Evolutionary conservation across 1,140 invertebrate genomes (phyloP), one percentile per base, ranked within the genome.

Genomic region (Anoplophora glabripennis): DNA sequence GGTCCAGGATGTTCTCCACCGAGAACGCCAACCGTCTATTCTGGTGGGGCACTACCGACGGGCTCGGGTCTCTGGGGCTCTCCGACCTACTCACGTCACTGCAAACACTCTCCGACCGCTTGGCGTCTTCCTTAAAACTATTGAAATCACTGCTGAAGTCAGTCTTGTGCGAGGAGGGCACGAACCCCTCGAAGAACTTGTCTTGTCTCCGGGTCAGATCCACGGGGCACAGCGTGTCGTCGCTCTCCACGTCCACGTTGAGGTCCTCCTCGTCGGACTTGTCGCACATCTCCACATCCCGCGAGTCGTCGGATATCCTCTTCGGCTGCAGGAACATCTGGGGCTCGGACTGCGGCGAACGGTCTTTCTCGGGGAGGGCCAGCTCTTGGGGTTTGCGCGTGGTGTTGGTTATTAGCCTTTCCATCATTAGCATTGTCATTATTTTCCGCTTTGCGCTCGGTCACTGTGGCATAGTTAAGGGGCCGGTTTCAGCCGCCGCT

Each of bases 1-100:
- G 92, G 73, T 94, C 91, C 34, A 95, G 77, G 54, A 95, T 94
- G 73, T 95, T 94, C 76, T 94, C 92, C 4, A 95, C 92, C 3
- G 91, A 93, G 75, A 94, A 95, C 0, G 89, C 88, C 47, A 92
- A 76, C 44, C 84, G 78, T 68, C 80, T 68, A 52, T 76, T 72
- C 37, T 69, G 72, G 46, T 73, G 71, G 14, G 71, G 58, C 46
- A 72, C 73, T 35, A 72, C 72, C 66, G 75, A 76, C 42, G 76
- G 76, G 68, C 74, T 76, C 7, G 63, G 60, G 11, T 70, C 66
- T 38, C 72, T 61, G 7, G 76, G 75, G 61, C 73, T 75, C 40
- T 73, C 68, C 54, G 75, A 75, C 44, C 75, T 65, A 57, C 75
- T 76, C 42, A 70, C 64, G 59, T 77, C 76, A 72, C 76, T 78